A percentile compares a stretch with the other conserved stretches of the same genome.
Conservation (phyloP, 2,113 vertebrate genomes). For the Myrmophylax atrothorax region DNA sequence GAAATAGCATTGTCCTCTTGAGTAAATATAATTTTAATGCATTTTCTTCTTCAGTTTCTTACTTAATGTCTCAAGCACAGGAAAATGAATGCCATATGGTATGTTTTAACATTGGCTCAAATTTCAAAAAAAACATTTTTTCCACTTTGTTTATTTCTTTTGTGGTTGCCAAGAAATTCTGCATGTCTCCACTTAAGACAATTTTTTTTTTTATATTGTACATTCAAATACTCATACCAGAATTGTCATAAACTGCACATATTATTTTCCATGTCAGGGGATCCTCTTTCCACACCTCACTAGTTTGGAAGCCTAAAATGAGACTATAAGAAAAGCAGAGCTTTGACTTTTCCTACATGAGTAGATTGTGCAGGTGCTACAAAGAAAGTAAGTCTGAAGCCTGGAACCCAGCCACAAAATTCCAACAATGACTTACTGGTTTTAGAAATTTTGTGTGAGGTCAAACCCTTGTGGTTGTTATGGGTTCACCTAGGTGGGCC, state of each 20-base stretch:
- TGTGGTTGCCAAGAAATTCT: slow-evolving; percentile 1
- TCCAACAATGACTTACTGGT: background rate
- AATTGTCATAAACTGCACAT: background rate
- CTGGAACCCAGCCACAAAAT: background rate
- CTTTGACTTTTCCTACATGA: background rate
- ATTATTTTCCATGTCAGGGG: background rate
- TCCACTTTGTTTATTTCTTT: background rate
- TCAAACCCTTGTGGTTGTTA: background rate
- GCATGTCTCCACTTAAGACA: background rate
- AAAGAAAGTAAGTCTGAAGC: background rate
- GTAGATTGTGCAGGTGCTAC: background rate
- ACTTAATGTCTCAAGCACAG: background rate
- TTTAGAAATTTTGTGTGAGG: background rate
- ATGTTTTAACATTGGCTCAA: background rate
- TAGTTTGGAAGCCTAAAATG: background rate
- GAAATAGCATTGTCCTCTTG: background rate
- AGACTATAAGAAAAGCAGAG: background rate
- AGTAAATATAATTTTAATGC: background rate
- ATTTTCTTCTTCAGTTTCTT: background rate
- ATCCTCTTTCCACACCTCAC: background rate
- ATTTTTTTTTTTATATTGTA: background rate
- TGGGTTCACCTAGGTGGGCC: no score
- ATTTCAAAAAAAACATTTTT: background rate
- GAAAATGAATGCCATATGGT: background rate
- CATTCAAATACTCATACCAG: background rate